Base-by-base conservation (phyloP, 2,113 vertebrate genomes). In the Scomber scombrus region DNA sequence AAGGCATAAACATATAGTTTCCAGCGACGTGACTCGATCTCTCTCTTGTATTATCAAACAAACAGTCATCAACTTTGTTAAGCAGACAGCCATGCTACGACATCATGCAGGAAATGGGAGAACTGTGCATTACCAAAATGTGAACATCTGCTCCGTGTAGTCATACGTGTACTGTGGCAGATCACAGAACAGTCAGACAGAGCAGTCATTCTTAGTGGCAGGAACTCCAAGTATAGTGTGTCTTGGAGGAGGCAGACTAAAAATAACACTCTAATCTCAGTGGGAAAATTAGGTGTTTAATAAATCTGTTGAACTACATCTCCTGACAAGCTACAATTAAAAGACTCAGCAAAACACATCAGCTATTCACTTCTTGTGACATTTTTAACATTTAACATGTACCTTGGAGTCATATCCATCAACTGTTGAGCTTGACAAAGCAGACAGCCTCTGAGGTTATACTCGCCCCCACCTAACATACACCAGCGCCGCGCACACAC, bases 331-430 rank as follows among this genome's bases (percentile, higher is more conserved):
- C 80, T 68, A 73, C 85, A 90, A 92, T 88, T 87, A 88, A 88
- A 88, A 81, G 85, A 83, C 80, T 85, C 83, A 12, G 49, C 54
- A 71, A 93, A 90, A 91, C 78, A 86, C 78, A 85, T 88, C 87
- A 85, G 83, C 86, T 75, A 87, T 92, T 91, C 90, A 82, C 83
- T 82, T 91, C 76, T 78, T 65, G 71, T 72, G 34, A 85, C 75
- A 85, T 67, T 85, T 34, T 80, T 80, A 81, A 86, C 89, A 87
- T 91, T 88, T 85, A 89, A 78, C 82, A 78, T 62, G 73, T 77
- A 83, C 86, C 86, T 91, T 66, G 63, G 79, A 89, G 88, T 88
- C 91, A 80, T 78, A 93, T 91, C 81, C 82, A 92, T 94, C 92
- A 92, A 87, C 56, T 63, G 78, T 66, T 78, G 70, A 87, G 81